A percentile compares a stretch with the other conserved stretches of the same genome.
phyloP scores from a whole-genome alignment of 2,113 vertebrate species.

The Psittacula cyanocephala region DNA sequence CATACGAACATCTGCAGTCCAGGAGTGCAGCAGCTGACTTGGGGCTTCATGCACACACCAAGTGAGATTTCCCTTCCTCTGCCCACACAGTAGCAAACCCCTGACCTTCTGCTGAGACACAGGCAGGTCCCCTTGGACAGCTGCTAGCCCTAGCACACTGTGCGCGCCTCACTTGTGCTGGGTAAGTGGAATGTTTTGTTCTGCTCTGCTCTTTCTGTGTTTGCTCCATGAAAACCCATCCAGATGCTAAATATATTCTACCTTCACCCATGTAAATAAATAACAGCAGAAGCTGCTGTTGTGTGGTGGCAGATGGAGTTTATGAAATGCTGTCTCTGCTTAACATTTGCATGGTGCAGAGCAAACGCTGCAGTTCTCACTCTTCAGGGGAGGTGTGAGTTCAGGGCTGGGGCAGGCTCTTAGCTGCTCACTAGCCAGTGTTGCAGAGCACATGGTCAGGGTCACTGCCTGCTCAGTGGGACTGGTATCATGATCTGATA shows the following conservation, averaged over 20 bases:
- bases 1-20: fast-evolving
- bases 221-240: background rate
- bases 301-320: background rate
- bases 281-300: background rate
- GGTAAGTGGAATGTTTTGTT: fast-evolving
- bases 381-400: background rate
- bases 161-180: too few relatives aligned
- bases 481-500: fast-evolving
- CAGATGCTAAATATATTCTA: background rate
- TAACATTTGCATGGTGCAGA: background rate
- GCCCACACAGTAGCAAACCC: background rate
- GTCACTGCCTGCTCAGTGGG: fast-evolving
- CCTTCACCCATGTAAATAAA: background rate
- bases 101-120: background rate
- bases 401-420: background rate
- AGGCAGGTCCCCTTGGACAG: background rate
- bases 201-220: background rate
- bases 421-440: fast-evolving
- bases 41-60: too few relatives aligned
- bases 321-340: background rate
- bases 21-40: too few relatives aligned
- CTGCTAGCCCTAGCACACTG: fast-evolving
- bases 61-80: background rate
- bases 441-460: too few relatives aligned
- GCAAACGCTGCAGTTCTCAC: fast-evolving